Conservation (phyloP, 2,797 vertebrate genomes). For the Lutjanus argentimaculatus region DNA sequence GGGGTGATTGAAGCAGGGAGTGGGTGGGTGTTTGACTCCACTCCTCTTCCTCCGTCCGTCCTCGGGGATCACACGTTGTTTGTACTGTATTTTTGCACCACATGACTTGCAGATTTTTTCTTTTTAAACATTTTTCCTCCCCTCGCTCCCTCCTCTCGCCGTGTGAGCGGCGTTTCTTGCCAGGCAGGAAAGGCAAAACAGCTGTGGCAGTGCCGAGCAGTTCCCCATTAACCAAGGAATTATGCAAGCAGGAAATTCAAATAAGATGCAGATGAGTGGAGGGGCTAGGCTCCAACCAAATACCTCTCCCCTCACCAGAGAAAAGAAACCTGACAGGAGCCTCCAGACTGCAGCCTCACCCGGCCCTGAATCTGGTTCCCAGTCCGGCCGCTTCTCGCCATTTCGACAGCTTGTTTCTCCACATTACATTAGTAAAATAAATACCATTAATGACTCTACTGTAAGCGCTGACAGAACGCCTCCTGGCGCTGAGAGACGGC, state of each 20-base stretch:
- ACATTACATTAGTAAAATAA: conserved; percentile 42
- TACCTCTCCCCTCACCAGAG: conserved; percentile 31
- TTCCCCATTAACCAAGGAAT: conserved; percentile 77
- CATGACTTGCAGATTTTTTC: conserved; percentile 80
- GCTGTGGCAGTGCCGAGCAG: conserved; percentile 72
- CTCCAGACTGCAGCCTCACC: conserved; percentile 35
- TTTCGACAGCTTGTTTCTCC: conserved; percentile 43
- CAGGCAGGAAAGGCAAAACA: conserved; percentile 78
- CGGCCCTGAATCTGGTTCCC: conserved; percentile 33
- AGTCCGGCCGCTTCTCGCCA: conserved; percentile 32
- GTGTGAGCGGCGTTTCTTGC: conserved; percentile 45
- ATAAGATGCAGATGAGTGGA: conserved; percentile 82
- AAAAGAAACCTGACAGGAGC: conserved; percentile 32
- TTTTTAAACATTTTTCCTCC: conserved; percentile 46
- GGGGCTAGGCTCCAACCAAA: conserved; percentile 65
- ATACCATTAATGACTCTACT: conserved; percentile 43
- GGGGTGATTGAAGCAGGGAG: conserved; percentile 6
- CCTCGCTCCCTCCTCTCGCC: conserved; percentile 5
- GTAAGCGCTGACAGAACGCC: conserved; percentile 36
- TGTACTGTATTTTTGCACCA: conserved; percentile 79
- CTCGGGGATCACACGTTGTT: conserved; percentile 72
- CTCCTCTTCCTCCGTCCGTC: conserved; percentile 61
- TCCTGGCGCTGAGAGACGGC: conserved; percentile 37
- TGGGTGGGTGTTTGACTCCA: conserved; percentile 66
- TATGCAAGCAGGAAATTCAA: conserved; percentile 85